Evolutionary conservation across 2,797 vertebrate species (phyloP).

Genomic region (Anomalospiza imberbis): DNA sequence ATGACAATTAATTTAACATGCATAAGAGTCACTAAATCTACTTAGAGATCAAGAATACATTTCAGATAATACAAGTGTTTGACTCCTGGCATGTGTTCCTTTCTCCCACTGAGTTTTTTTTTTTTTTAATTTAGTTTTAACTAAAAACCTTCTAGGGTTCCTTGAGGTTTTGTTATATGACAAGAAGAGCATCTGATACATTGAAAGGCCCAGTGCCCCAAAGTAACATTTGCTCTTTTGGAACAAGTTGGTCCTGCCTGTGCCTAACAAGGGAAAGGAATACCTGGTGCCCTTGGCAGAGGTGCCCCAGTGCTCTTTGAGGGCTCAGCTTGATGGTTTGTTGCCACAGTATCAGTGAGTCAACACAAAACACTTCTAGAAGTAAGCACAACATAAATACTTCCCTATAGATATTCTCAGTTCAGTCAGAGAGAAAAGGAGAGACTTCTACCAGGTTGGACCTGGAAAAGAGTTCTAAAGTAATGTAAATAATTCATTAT

Average conservation of each 20-base stretch:
- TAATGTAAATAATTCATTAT: no score
- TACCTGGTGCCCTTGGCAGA: not conserved
- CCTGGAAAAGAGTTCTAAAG: no score
- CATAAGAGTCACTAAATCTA: not conserved
- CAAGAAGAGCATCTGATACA: not conserved
- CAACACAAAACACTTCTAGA: not conserved
- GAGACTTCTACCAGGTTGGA: no score
- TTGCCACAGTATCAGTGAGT: not conserved
- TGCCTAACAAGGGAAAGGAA: not conserved
- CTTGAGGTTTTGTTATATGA: not conserved
- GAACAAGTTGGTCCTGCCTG: not conserved
- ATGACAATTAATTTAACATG: not conserved
- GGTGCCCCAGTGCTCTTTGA: not conserved
- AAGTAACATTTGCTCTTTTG: not conserved
- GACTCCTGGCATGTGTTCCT: not conserved
- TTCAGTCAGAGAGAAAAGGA: no score
- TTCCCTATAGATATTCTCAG: no score
- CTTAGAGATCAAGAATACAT: not conserved
- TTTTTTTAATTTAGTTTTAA: not conserved
- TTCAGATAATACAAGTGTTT: not conserved
- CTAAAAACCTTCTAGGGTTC: not conserved
- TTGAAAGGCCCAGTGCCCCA: not conserved
- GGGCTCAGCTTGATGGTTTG: not conserved
- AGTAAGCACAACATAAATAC: not conserved
- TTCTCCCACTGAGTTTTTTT: slow-evolving; percentile 34